Evolutionary conservation across 2,797 vertebrate genomes (phyloP), one percentile per base, ranked within the genome.

Genomic region (Manis crassicaudata): DNA sequence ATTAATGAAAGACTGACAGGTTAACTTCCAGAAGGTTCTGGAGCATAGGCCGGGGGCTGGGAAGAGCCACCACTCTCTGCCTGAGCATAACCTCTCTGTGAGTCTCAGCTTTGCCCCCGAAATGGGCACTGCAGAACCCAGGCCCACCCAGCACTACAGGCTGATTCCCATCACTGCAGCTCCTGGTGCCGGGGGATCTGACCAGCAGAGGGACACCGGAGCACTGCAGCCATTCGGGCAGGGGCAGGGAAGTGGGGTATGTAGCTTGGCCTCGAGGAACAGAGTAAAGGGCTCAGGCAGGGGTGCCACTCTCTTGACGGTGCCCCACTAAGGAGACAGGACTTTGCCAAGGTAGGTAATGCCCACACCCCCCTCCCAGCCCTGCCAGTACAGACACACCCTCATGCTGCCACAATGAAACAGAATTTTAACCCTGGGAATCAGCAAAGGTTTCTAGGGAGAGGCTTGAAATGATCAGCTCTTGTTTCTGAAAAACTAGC

Each of bases 61-160:
- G 43, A 43, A 68, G 20, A 92, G 35, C 52, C 1, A 6, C 46
- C 17, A 7, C 6, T 6, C 25, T 11, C 86, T 14, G 67, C n/a
- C 82, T 60, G 12, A 76, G 43, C 29, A 6, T 37, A 37, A 16
- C 8, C 11, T 76, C 76, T 29, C 52, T 32, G 40, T 18, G 75
- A 58, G 35, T 37, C 60, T 54, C 37, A 68, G 35, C 32, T 21
- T 29, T n/a, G 16, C 52, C 56, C 27, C 58, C 16, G 54, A 52
- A 29, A 21, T 13, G 6, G 17, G 35, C 50, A 3, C 32, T 0
- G 56, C 54, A 43, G 11, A 18, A 5, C 40, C 20, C 1, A 27
- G 7, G 9, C 67, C 9, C 6, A 0, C 18, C 3, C 4, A 0
- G 27, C 5, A n/a, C 35, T 2, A 1, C 1, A 1, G 32, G 9